Percentiles rank a stretch among this genome's conserved stretches.
phyloP scores from a whole-genome alignment of 2,888 invertebrate genomes.

The Tetranychus piercei region DNA sequence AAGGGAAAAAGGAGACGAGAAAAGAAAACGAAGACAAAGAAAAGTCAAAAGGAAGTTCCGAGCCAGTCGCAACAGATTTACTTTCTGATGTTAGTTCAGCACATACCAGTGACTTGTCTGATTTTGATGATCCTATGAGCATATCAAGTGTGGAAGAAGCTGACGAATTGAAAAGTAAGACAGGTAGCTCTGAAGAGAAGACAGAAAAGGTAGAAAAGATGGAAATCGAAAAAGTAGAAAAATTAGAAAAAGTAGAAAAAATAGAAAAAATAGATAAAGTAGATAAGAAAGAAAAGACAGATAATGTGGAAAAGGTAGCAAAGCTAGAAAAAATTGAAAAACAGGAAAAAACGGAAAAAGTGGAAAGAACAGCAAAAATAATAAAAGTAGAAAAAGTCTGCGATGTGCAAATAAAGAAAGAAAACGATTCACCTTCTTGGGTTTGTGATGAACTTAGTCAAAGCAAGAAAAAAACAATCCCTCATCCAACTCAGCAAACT shows the following conservation, averaged over 20 bases:
- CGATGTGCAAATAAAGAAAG: not conserved
- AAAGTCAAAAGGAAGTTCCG: not conserved
- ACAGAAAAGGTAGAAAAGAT: not conserved
- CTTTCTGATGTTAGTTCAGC: constrained; percentile 34
- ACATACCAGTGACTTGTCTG: constrained; percentile 36
- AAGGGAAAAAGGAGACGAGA: not conserved
- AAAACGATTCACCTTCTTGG: not conserved
- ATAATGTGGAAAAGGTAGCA: not conserved
- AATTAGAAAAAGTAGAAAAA: too few relatives aligned
- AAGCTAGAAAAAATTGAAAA: not conserved
- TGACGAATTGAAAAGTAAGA: constrained; percentile 21
- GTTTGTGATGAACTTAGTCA: not conserved
- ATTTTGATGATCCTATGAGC: constrained; percentile 31
- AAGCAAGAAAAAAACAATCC: too few relatives aligned
- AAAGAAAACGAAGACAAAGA: not conserved
- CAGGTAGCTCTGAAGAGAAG: not conserved
- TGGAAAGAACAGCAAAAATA: not conserved
- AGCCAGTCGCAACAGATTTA: not conserved
- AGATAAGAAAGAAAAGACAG: not conserved
- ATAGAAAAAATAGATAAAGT: too few relatives aligned
- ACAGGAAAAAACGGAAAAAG: too few relatives aligned
- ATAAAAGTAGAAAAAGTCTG: not conserved
- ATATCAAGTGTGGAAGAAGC: constrained; percentile 30
- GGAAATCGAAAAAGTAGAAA: too few relatives aligned
- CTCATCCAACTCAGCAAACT: too few relatives aligned